Evolutionary conservation across 1,140 invertebrate genomes (phyloP).

Genomic region (Eurosta solidaginis): DNA sequence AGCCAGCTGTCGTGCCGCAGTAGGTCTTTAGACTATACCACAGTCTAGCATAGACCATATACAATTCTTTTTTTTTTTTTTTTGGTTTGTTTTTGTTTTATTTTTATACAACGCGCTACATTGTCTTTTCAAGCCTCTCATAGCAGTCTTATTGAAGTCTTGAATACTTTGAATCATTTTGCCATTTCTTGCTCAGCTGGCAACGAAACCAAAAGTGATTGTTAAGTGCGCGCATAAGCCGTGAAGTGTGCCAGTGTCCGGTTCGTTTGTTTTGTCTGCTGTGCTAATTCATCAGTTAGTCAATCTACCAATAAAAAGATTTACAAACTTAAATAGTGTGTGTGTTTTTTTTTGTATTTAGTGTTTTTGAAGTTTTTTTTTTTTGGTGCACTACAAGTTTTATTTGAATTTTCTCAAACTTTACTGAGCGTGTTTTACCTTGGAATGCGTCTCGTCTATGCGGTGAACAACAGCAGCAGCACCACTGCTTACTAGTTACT

Average conservation of each 20-base stretch:
- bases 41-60: not conserved
- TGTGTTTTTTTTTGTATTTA: not conserved
- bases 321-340: not conserved
- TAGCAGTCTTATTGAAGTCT: constrained; percentile 40
- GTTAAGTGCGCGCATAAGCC: constrained; percentile 41
- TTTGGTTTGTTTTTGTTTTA: not conserved
- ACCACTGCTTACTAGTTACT: no score
- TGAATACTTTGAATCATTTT: constrained; percentile 56
- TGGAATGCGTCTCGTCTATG: constrained; percentile 6
- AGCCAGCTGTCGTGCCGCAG: not conserved
- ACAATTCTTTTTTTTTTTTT: no score
- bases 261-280: no score
- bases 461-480: not conserved
- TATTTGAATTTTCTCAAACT: not conserved
- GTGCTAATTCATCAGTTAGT: not conserved
- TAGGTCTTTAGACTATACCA: not conserved
- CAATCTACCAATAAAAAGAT: not conserved
- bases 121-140: not conserved
- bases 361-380: not conserved
- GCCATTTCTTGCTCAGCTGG: constrained; percentile 60
- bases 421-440: constrained; percentile 7
- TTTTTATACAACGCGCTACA: not conserved
- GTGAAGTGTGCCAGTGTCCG: constrained; percentile 17
- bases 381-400: not conserved
- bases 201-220: constrained; percentile 59